Conservation (phyloP, 1,140 invertebrate species). For the Platyscapa corneri region DNA sequence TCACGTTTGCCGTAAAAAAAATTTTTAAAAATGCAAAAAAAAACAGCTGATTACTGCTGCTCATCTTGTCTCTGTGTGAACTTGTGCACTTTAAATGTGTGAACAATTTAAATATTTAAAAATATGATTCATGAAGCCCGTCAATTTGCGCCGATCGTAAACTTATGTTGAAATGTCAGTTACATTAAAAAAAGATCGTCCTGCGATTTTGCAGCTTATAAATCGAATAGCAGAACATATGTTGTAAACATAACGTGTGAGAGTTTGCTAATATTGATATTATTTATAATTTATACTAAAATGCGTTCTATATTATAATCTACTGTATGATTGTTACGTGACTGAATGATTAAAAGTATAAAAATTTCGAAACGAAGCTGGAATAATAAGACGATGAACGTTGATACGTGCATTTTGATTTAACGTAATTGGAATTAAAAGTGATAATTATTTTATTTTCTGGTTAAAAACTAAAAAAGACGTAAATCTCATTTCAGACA, state of each 20-base stretch:
- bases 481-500: slow-evolving; percentile 25
- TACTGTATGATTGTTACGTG: neutral
- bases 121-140: slow-evolving; percentile 3
- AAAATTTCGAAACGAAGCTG: neutral
- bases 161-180: neutral
- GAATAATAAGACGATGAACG: neutral
- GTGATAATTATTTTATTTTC: neutral
- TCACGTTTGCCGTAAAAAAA: slow-evolving; percentile 68
- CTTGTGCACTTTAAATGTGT: slow-evolving; percentile 36
- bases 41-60: neutral
- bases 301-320: slow-evolving; percentile 23
- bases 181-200: slow-evolving; percentile 1
- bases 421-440: neutral
- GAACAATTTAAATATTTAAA: slow-evolving; percentile 7
- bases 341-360: slow-evolving; percentile 12
- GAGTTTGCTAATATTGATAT: slow-evolving; percentile 6
- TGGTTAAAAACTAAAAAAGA: neutral
- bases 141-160: slow-evolving; percentile 22
- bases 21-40: slow-evolving; percentile 27
- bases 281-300: slow-evolving; percentile 16
- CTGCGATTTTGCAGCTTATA: slow-evolving; percentile 17
- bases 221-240: neutral
- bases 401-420: slow-evolving; percentile 7
- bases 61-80: slow-evolving; percentile 34
- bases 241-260: neutral